Conservation (phyloP, 2,797 vertebrate genomes). For the Acrocephalus scirpaceus region DNA sequence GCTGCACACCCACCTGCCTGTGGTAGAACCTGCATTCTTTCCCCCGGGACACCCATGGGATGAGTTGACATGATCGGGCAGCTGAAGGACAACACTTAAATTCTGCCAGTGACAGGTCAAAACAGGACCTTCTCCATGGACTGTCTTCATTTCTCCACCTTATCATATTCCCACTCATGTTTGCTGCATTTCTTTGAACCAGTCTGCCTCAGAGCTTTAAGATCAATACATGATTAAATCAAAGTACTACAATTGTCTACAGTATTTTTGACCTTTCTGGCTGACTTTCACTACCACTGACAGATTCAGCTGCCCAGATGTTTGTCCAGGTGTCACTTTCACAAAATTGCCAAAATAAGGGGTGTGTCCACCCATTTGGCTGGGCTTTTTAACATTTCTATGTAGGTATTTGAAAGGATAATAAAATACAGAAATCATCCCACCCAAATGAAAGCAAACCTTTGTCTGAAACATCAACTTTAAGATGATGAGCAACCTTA, state of each 20-base stretch:
- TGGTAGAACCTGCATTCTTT: background rate
- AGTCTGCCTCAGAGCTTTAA: background rate
- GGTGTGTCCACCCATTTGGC: conserved; percentile 77
- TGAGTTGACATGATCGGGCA: background rate
- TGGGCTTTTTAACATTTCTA: conserved; percentile 69
- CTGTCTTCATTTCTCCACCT: background rate
- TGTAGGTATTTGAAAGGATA: conserved; percentile 72
- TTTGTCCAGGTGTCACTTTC: conserved; percentile 89
- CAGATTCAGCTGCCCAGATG: conserved; percentile 82
- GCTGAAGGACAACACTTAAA: background rate
- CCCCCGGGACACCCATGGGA: fast-evolving
- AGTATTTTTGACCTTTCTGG: conserved; percentile 80
- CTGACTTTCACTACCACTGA: conserved; percentile 85
- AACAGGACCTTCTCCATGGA: background rate
- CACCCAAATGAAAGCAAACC: conserved; percentile 63
- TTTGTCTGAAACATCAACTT: conserved; percentile 73
- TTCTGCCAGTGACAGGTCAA: background rate
- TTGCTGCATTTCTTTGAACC: background rate
- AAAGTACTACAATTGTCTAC: conserved; percentile 74
- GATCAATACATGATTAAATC: conserved; percentile 26
- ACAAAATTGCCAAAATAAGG: conserved; percentile 77
- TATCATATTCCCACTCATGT: background rate
- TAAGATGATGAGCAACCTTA: background rate
- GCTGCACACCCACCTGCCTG: background rate
- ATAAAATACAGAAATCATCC: conserved; percentile 68